Evolutionary conservation across 2,888 invertebrate species (phyloP).

Genomic region (Drosophila histrio): DNA sequence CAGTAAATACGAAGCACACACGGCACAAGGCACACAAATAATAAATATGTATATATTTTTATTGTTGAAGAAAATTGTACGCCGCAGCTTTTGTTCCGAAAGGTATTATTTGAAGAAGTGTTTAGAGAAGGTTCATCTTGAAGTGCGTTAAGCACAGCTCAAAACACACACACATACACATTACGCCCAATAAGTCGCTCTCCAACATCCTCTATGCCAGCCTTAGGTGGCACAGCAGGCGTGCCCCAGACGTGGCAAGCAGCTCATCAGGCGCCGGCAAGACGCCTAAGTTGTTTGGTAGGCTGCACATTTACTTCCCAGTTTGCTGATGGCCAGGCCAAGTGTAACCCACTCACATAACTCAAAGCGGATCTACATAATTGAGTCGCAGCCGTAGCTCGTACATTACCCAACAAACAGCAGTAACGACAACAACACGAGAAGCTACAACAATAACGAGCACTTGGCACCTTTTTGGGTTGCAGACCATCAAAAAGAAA

Average conservation of each 20-base stretch:
- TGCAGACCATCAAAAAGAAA: slow-evolving; percentile 11
- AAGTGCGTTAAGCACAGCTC: slow-evolving; percentile 48
- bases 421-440: slow-evolving; percentile 14
- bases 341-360: slow-evolving; percentile 59
- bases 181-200: slow-evolving; percentile 37
- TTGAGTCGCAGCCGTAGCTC: slow-evolving; percentile 68
- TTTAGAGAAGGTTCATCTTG: slow-evolving; percentile 18
- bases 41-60: slow-evolving; percentile 44
- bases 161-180: slow-evolving; percentile 12
- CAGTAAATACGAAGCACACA: neutral
- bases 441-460: slow-evolving; percentile 33
- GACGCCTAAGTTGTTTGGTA: slow-evolving; percentile 15
- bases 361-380: slow-evolving; percentile 77
- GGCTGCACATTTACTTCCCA: slow-evolving; percentile 24
- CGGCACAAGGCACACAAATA: slow-evolving; percentile 10
- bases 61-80: slow-evolving; percentile 42
- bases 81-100: slow-evolving; percentile 32
- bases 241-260: slow-evolving; percentile 8
- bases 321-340: neutral
- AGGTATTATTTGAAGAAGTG: slow-evolving; percentile 26
- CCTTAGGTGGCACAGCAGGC: slow-evolving; percentile 22
- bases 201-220: neutral
- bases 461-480: slow-evolving; percentile 45
- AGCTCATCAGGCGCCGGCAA: slow-evolving; percentile 25
- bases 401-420: slow-evolving; percentile 50